Evolutionary conservation across 1,140 invertebrate species (phyloP), one percentile per base, ranked within the genome.

Genomic region (Megalonaias nervosa): DNA sequence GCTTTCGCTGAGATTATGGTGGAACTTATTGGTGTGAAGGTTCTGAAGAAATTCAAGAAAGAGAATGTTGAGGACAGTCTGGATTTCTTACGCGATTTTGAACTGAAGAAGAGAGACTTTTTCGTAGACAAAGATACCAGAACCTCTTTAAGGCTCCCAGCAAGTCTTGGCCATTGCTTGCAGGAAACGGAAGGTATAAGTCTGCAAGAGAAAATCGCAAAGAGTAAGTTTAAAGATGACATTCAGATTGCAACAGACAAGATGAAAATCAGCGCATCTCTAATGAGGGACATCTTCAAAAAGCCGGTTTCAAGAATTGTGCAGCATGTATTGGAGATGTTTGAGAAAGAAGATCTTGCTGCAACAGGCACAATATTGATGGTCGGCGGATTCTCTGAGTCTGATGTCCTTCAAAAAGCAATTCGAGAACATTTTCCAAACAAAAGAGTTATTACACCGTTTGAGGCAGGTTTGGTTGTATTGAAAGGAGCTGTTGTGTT

Each of bases 361-460:
- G 26, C 59, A 16, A 70, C 80, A 58, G 72, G 71, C 55, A 59
- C 73, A 1, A 70, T 83, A 16, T 23, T 83, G 26, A 66, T 78
- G 17, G 82, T 81, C 4, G 82, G 82, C 16, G 82, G 82, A 11
- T 81, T 79, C 65, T 75, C 82, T 5, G 82, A 81, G 67, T 81
- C 79, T 17, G 38, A 69, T 26, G 70, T 78, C n/a, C 56, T 83
- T 21, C 71, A 66, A 58, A 69, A 71, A 17, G 69, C 70, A 15
- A 74, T 83, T n/a, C 67, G 61, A 67, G 58, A 72, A 31, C 31
- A 66, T 2, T 83, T 81, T 74, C 69, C 73, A 12, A 70, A 75
- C 23, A 72, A 71, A 59, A 26, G 80, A 16, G 21, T 77, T 16
- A 59, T 81, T 59, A 48, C 38, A 48, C 82, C 82, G 21, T 66